Evolutionary conservation across 2,113 vertebrate species (phyloP).

Genomic region (Ceuthmochares aereus): DNA sequence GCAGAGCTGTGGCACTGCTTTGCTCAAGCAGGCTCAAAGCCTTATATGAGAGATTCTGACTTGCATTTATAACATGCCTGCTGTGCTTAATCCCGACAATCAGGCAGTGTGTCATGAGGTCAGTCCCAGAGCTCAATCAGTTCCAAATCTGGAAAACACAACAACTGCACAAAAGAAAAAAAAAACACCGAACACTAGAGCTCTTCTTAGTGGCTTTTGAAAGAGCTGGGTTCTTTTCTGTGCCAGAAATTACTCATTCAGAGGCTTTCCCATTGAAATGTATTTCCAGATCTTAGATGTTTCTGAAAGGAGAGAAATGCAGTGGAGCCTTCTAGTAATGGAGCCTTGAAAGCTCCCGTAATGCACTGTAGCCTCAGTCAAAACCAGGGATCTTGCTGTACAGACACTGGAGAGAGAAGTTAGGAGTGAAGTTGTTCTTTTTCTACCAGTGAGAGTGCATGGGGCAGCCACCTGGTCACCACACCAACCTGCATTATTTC

Average conservation of each 20-base stretch:
- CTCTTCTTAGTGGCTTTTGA: slow-evolving; percentile 53
- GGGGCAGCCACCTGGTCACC: not conserved
- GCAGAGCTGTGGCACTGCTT: not conserved
- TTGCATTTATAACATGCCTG: not conserved
- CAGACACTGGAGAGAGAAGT: not conserved
- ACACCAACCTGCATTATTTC: not conserved
- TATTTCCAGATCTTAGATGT: not conserved
- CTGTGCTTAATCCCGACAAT: not conserved
- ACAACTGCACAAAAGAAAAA: not conserved
- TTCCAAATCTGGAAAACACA: slow-evolving; percentile 51
- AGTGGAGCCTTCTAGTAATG: not conserved
- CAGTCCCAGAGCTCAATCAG: not conserved
- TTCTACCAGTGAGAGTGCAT: not conserved
- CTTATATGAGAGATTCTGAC: not conserved
- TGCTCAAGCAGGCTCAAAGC: not conserved
- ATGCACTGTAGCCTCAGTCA: not conserved
- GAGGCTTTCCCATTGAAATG: not conserved
- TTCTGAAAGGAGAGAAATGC: slow-evolving; percentile 4
- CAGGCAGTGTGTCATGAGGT: slow-evolving; percentile 22
- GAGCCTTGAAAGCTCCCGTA: not conserved
- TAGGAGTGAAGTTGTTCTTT: not conserved
- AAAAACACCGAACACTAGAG: not conserved
- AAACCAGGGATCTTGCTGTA: not conserved
- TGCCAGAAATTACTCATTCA: slow-evolving; percentile 57
- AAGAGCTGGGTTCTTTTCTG: not conserved